phyloP scores from a whole-genome alignment of 2,888 invertebrate species.

The Prosapia bicincta region DNA sequence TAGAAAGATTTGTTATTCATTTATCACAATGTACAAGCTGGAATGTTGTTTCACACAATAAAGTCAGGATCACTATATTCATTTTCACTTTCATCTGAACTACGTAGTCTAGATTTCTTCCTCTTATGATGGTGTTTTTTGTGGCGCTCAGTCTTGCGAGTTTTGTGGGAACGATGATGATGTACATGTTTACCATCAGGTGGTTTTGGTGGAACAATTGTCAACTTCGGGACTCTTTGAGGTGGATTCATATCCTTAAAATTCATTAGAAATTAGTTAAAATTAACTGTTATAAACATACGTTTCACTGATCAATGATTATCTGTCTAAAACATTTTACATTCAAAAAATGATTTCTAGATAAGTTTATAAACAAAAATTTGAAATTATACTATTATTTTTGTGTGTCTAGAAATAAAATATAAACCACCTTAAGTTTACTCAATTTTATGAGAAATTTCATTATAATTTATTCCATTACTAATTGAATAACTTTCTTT shows the following conservation, averaged over 20 bases:
- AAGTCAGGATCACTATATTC: constrained; percentile 61
- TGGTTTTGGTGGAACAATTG: constrained; percentile 40
- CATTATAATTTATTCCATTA: too few species aligned
- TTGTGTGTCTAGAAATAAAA: too few species aligned
- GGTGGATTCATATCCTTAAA: constrained; percentile 24
- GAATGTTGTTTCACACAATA: constrained; percentile 38
- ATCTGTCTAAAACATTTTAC: too few species aligned
- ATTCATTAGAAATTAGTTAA: too few species aligned
- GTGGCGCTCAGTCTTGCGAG: constrained; percentile 40
- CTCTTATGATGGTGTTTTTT: constrained; percentile 42
- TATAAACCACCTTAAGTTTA: too few species aligned
- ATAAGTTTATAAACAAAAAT: too few species aligned
- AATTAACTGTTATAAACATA: too few species aligned
- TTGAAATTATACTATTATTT: too few species aligned
- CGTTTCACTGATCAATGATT: too few species aligned
- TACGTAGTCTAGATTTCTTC: constrained; percentile 37
- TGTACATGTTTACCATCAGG: constrained; percentile 35
- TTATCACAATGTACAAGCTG: constrained; percentile 2
- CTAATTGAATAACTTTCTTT: too few species aligned
- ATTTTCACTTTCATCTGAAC: constrained; percentile 58
- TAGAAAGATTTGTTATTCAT: neutral
- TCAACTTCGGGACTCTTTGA: constrained; percentile 41
- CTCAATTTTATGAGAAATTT: too few species aligned
- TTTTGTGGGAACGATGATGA: constrained; percentile 39
- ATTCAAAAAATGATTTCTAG: too few species aligned